Conservation (phyloP, 2,113 vertebrate species). For the Rhadina sibilatrix region DNA sequence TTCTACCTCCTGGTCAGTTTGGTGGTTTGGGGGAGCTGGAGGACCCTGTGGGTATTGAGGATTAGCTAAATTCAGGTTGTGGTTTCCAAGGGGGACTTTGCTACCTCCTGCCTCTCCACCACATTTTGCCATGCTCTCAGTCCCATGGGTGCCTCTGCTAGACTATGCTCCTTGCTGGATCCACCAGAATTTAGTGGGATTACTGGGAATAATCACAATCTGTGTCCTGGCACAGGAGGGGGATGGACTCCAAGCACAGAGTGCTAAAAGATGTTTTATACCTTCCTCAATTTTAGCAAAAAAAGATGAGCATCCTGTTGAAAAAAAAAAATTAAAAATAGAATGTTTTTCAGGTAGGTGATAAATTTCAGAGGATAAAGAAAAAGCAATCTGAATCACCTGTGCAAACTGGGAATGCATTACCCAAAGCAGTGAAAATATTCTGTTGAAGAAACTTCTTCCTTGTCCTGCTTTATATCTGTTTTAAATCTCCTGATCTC, state of each 20-base stretch:
- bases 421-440: not conserved
- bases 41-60: not conserved
- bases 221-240: not conserved
- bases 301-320: not conserved
- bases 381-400: not conserved
- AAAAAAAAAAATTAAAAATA: not conserved
- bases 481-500: not conserved
- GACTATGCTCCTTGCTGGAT: not conserved
- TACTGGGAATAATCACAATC: not conserved
- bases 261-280: not conserved
- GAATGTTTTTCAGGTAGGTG: not conserved
- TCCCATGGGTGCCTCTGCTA: accelerated
- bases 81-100: not conserved
- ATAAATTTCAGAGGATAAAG: not conserved
- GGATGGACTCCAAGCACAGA: not conserved
- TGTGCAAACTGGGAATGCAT: not conserved
- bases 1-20: not conserved
- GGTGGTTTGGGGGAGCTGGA: not conserved
- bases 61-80: not conserved
- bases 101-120: not conserved
- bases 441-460: not conserved
- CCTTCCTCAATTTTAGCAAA: not conserved
- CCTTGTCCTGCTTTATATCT: not conserved
- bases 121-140: not conserved
- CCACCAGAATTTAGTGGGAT: not conserved